Conservation (phyloP, 2,113 vertebrate genomes). For the Macaca nemestrina region DNA sequence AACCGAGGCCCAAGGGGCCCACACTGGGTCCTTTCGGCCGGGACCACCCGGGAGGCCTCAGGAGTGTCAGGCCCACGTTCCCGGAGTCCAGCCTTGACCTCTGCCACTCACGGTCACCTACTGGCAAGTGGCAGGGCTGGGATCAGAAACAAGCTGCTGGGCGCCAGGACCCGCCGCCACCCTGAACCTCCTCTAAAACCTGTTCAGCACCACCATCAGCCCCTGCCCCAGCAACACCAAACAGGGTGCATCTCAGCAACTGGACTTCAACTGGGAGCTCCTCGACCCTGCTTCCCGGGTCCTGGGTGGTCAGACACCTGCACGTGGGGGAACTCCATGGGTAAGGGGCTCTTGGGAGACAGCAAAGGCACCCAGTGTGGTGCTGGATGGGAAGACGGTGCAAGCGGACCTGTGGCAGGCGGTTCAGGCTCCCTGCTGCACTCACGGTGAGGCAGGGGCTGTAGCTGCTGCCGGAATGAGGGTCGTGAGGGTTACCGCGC, state of each 20-base stretch:
- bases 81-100: background rate
- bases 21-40: background rate
- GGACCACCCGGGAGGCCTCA: background rate
- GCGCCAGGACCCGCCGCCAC: background rate
- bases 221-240: background rate
- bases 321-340: background rate
- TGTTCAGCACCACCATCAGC: background rate
- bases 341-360: too few species aligned
- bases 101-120: background rate
- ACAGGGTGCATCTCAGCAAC: too few species aligned
- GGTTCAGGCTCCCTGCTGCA: too few species aligned
- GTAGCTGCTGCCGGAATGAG: too few species aligned
- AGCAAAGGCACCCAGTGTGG: background rate
- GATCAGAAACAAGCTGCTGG: background rate
- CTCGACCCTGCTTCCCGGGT: background rate
- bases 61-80: too few species aligned
- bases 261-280: background rate
- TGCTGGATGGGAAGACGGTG: background rate
- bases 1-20: background rate
- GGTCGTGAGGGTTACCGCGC: rapidly evolving
- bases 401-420: background rate
- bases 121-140: background rate
- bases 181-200: background rate
- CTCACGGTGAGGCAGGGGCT: too few species aligned
- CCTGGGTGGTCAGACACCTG: background rate